A percentile compares a stretch with the other conserved stretches of the same genome.
Evolutionary conservation across 1,140 invertebrate species (phyloP).

Genomic region (Drosophila sp.): DNA sequence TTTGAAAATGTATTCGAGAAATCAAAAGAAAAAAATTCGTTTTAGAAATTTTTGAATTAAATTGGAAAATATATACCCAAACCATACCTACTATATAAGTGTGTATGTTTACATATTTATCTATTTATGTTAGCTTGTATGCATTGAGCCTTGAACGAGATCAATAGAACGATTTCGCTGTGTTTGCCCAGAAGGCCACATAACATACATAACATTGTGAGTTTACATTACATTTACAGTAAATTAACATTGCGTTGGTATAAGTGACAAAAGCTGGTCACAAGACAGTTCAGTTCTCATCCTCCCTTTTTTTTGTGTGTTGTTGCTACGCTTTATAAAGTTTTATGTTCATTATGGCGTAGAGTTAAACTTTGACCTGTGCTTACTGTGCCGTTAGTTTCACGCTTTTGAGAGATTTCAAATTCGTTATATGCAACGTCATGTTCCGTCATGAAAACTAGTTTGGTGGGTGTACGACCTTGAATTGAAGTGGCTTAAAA

Average conservation of each 20-base stretch:
- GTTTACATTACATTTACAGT: constrained; percentile 8
- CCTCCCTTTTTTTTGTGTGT: neutral
- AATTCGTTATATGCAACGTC: constrained; percentile 17
- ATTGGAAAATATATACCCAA: constrained; percentile 35
- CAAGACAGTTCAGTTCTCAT: constrained; percentile 12
- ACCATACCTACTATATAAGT: neutral
- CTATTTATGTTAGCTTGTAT: neutral
- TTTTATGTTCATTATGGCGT: constrained; percentile 23
- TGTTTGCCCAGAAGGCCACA: constrained; percentile 2
- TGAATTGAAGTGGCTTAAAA: constrained; percentile 46
- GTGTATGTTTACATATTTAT: constrained; percentile 2
- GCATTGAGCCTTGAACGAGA: constrained; percentile 51
- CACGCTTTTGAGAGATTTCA: constrained; percentile 18
- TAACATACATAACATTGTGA: neutral
- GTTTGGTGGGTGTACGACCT: constrained; percentile 65
- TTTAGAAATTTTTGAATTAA: constrained; percentile 46
- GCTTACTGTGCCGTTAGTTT: constrained; percentile 33
- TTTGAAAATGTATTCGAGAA: constrained; percentile 42
- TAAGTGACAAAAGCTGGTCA: neutral
- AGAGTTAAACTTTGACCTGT: constrained; percentile 51
- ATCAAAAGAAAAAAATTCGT: constrained; percentile 49
- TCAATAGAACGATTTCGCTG: constrained; percentile 51
- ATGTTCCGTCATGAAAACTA: constrained; percentile 44
- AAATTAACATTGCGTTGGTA: neutral
- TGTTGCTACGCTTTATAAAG: constrained; percentile 13